Conservation (phyloP, 2,888 invertebrate species). For the Polylopha cassiicola region DNA sequence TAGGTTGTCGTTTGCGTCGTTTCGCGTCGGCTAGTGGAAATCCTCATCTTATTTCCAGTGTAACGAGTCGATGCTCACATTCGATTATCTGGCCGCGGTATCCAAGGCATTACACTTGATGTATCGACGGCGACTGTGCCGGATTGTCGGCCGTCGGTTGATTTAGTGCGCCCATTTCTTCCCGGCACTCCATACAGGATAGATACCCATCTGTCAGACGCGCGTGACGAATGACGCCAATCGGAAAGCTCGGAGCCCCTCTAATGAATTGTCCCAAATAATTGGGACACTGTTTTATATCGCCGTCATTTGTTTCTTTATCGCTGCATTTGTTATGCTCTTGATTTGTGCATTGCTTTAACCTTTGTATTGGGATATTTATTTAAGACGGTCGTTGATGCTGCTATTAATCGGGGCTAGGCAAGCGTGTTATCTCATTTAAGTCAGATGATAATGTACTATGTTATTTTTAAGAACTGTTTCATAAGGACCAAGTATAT, state of each 20-base stretch:
- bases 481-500: too few relatives aligned
- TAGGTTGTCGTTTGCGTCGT: slow-evolving; percentile 43
- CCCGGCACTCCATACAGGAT: slow-evolving; percentile 69
- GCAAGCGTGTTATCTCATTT: too few relatives aligned
- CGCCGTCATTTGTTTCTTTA: slow-evolving; percentile 68
- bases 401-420: background rate
- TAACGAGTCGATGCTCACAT: slow-evolving; percentile 77
- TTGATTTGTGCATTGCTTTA: slow-evolving; percentile 71
- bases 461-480: too few relatives aligned
- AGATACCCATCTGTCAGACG: slow-evolving; percentile 66
- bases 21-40: slow-evolving; percentile 45
- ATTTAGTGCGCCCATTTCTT: slow-evolving; percentile 73
- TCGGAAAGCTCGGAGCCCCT: slow-evolving; percentile 62
- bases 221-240: slow-evolving; percentile 68
- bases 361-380: slow-evolving; percentile 54
- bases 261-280: slow-evolving; percentile 77
- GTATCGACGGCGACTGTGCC: slow-evolving; percentile 72
- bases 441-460: too few relatives aligned
- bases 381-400: slow-evolving; percentile 28
- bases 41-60: slow-evolving; percentile 74
- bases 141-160: slow-evolving; percentile 72
- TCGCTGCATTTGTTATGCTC: slow-evolving; percentile 68
- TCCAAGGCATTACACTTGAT: slow-evolving; percentile 76
- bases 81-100: slow-evolving; percentile 76
- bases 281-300: slow-evolving; percentile 76